Evolutionary conservation across 2,797 vertebrate species (phyloP), one percentile per base, ranked within the genome.

Genomic region (Neosalanx taihuensis): DNA sequence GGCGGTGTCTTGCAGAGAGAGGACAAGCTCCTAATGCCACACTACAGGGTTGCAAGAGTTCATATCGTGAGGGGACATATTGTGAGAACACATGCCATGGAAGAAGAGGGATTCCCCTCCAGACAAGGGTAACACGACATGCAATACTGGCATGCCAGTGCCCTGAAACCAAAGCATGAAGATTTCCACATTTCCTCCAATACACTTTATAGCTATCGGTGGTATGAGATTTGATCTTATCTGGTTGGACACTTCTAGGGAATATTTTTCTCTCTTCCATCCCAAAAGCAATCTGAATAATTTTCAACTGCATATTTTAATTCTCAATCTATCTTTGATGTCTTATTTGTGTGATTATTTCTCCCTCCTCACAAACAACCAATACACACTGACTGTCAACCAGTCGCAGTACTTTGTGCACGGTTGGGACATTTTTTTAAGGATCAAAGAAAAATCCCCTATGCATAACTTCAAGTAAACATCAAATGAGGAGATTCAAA

Each of bases 291-390:
- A 88, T 92, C 86, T 79, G 89, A 92, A 91, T 92, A 90, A 90
- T 91, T 90, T 88, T 78, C 86, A 80, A 59, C 79, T 73, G 92
- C 91, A 93, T 93, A 93, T 93, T 92, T 94, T 90, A 93, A 90
- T 89, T 91, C 82, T 85, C 79, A 62, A 85, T 92, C 88, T 74
- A 92, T 93, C 92, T 93, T 94, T 94, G 92, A 93, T 94, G 92
- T 93, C 90, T 90, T 93, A 92, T 94, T 92, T 92, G 89, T 90
- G 88, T 91, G 91, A 92, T 92, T 90, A 90, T 90, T 87, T 91
- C 86, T 89, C 88, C 81, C 83, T 86, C 81, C 84, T 70, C 77
- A 72, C 80, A 84, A 80, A 86, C 76, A 88, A 83, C 67, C 78
- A 70, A 77, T 72, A 76, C 65, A 81, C 85, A 80, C 81, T 72